Evolutionary conservation across 2,113 vertebrate genomes (phyloP).

Genomic region (Nansenia antarctica): DNA sequence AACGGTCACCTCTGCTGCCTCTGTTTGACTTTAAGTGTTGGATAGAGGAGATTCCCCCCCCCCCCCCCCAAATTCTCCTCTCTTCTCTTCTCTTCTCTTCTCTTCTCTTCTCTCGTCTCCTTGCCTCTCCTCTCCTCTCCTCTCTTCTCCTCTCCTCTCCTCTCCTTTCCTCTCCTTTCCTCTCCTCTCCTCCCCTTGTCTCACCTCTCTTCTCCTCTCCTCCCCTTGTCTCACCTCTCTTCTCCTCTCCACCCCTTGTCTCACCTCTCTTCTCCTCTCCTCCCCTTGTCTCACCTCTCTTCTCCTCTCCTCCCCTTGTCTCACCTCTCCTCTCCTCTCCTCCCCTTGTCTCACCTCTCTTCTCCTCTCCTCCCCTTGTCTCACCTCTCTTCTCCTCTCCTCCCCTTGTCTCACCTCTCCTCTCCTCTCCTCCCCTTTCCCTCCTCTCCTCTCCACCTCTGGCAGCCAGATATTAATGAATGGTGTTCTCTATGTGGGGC

Average conservation of each 20-base stretch:
- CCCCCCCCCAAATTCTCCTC: too few species aligned
- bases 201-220: too few species aligned
- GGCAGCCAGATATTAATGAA: slow-evolving; percentile 88
- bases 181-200: too few species aligned
- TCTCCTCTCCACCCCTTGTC: not conserved
- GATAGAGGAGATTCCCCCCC: too few species aligned
- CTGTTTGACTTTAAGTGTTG: too few species aligned
- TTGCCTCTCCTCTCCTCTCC: too few species aligned
- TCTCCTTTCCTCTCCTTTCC: too few species aligned
- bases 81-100: too few species aligned
- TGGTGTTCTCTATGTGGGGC: slow-evolving; percentile 91
- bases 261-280: not conserved
- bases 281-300: not conserved
- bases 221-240: not conserved
- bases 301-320: not conserved
- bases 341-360: not conserved
- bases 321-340: not conserved
- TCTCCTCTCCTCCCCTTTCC: slow-evolving; percentile 68
- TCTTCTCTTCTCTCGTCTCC: too few species aligned
- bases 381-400: not conserved
- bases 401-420: slow-evolving; percentile 1
- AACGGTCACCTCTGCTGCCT: too few species aligned
- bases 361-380: not conserved
- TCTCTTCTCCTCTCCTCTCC: too few species aligned
- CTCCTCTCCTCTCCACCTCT: slow-evolving; percentile 75